Base-by-base conservation (phyloP, 2,797 vertebrate species). In the Botia kubotai region DNA sequence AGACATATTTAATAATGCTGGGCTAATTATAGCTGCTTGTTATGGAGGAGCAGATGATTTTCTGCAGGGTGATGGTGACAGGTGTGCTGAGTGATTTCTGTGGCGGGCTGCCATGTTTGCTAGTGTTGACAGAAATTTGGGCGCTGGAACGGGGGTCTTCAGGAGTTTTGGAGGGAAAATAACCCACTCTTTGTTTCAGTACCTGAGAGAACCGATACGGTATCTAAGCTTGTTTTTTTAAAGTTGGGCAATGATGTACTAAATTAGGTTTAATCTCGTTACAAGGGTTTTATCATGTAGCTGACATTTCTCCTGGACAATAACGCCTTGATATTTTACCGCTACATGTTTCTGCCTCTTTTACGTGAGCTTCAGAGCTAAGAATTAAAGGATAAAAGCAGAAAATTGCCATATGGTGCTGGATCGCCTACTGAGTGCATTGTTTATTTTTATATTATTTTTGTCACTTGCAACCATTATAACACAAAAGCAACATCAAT, bases 1-100 rank as follows among this genome's bases (percentile, higher is more conserved):
- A 75, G 71, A 76, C 80, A 63, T 78, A 80, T 87, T 87, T 86
- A 89, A 89, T 87, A 90, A 86, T 78, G 60, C 81, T 63, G 71
- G 75, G 73, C 75, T 86, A 87, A 87, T 86, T 88, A 77, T 85
- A 85, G 65, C 67, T 78, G 76, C 83, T 83, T 75, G 65, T 89
- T 87, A 75, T 72, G 79, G 80, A 81, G 83, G 72, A 58, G 66
- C 81, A 67, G 85, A 81, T 79, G 29, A 87, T 85, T 79, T 79
- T 48, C 79, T 72, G 72, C 62, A 78, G 74, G 72, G 79, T 71
- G 76, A 69, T 58, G 68, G 53, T 62, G 83, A 87, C 85, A 84
- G 69, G 66, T 62, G 57, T 39, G 72, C 43, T 77, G 87, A 86
- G 73, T 86, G 84, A 88, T 73, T 71, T 36, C 66, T 7, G 58